Evolutionary conservation across 2,797 vertebrate species (phyloP), one percentile per base, ranked within the genome.

Genomic region (Xiphophorus birchmanni): DNA sequence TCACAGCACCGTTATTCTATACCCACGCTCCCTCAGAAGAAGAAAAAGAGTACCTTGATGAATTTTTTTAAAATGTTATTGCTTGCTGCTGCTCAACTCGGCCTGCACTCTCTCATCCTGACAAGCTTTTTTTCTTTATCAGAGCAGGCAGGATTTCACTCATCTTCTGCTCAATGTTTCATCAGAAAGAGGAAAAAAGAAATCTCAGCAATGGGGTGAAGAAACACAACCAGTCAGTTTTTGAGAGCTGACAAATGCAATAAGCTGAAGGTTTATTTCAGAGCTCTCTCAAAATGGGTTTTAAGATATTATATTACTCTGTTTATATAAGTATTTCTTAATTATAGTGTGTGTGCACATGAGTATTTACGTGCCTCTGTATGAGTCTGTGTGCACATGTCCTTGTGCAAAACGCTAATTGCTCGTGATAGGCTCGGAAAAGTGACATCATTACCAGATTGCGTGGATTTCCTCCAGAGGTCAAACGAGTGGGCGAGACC

Each of bases 271-370:
- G 87, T 94, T 93, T 92, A 90, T 91, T 92, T 92, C 89, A 92
- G 65, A 8, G 79, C 91, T 84, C 74, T 89, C 80, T 83, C 92
- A 42, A 91, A 95, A 94, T 88, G 93, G 91, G 89, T 93, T 94
- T 92, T 91, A 93, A 92, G 92, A 89, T 94, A 95, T 95, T 90
- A 80, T 88, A 90, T 95, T 95, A 89, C 94, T 92, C 79, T 93
- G 93, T 95, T 94, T 95, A 94, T 91, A 77, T 85, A 92, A 90
- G 93, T 83, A 87, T 91, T 91, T 94, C 93, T 93, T 94, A 93
- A 94, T 94, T 91, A 92, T 79, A 67, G 82, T 17, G 44, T 81
- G 82, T 7, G 7, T n/a, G 69, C 73, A 83, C n/a, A 2, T 72
- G 80, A 77, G 85, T 89, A 82, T 90, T 58, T 89, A 40, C 58